Percentiles rank a stretch among this genome's conserved stretches.
Conservation (phyloP, 2,797 vertebrate species). For the Phataginus tricuspis region DNA sequence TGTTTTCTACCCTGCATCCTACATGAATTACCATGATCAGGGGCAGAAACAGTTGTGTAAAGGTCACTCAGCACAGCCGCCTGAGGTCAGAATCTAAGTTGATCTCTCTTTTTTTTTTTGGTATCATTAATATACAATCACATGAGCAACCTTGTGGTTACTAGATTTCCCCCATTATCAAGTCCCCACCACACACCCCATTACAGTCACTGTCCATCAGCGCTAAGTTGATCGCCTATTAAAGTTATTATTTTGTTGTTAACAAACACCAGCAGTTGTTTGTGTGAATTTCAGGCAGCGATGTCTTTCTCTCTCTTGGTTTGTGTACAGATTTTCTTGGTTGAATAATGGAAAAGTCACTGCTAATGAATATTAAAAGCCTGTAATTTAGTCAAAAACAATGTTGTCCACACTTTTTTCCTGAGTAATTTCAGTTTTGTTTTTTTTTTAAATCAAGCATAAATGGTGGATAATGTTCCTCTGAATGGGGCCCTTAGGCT, state of each 20-base stretch:
- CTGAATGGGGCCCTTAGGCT: constrained; percentile 84
- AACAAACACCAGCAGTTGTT: not conserved
- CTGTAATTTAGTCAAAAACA: constrained; percentile 82
- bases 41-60: not conserved
- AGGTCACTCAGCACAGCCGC: not conserved
- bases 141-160: no score
- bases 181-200: no score
- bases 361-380: constrained; percentile 83
- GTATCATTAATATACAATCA: no score
- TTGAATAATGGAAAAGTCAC: constrained; percentile 77
- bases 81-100: not conserved
- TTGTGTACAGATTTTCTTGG: constrained; percentile 65
- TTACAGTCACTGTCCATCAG: no score
- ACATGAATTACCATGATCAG: not conserved
- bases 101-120: not conserved
- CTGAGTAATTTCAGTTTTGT: constrained; percentile 73
- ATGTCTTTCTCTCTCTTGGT: constrained; percentile 41
- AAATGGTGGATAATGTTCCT: constrained; percentile 82
- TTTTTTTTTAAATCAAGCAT: constrained; percentile 64
- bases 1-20: not conserved
- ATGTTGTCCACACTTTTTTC: constrained; percentile 79
- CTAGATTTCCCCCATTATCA: no score
- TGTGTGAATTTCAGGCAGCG: not conserved
- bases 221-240: no score
- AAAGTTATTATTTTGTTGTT: not conserved